These are phyloP conservation scores for Alsophila aescularia DNA, from an alignment of 2,888 invertebrate species.

Conservation along the genomic window DNA sequence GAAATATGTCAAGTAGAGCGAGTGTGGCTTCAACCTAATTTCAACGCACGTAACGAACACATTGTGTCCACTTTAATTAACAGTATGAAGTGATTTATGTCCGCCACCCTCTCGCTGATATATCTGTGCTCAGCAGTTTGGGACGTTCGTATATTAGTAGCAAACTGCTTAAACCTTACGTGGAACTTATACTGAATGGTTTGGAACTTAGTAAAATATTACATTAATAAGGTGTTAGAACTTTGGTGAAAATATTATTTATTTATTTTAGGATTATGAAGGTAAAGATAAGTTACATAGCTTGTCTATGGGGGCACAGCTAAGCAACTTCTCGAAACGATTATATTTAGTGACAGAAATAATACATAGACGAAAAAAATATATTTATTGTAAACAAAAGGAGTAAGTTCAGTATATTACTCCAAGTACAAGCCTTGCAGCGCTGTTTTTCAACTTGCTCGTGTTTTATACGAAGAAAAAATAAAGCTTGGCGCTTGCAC, in stretches of 20 bases:
- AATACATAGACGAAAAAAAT: too few relatives aligned
- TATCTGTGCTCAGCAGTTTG: constrained; percentile 18
- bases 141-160: constrained; percentile 14
- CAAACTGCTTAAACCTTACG: background rate
- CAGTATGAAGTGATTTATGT: constrained; percentile 18
- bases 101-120: constrained; percentile 18
- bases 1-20: background rate
- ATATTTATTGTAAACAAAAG: too few relatives aligned
- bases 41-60: constrained; percentile 13
- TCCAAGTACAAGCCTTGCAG: too few relatives aligned
- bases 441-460: too few relatives aligned
- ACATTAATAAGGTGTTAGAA: constrained; percentile 6
- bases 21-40: constrained; percentile 9
- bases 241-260: too few relatives aligned
- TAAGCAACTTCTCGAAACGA: too few relatives aligned
- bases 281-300: background rate
- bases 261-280: background rate
- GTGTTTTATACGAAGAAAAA: too few relatives aligned
- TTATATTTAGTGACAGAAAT: too few relatives aligned
- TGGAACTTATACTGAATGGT: background rate
- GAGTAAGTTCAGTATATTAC: too few relatives aligned
- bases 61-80: constrained; percentile 29
- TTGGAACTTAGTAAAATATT: constrained; percentile 8
- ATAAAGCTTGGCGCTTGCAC: too few relatives aligned
- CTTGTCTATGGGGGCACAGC: too few relatives aligned